Conservation (phyloP, 2,113 vertebrate species). For the Istiophorus platypterus region DNA sequence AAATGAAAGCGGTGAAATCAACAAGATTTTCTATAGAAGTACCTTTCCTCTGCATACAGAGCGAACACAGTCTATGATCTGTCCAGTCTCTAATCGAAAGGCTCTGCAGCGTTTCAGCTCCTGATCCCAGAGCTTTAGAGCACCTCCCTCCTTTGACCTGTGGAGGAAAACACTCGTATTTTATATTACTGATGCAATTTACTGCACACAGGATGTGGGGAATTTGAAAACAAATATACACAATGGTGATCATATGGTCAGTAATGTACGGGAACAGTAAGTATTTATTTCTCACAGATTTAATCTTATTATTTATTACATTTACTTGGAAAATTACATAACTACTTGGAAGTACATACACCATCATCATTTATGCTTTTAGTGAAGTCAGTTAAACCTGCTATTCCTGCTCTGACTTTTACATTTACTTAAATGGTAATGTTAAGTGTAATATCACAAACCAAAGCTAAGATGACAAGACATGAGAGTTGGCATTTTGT, state of each 20-base stretch:
- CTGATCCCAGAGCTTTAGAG: conserved; percentile 97
- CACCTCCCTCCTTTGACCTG: conserved; percentile 97
- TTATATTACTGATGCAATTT: neutral
- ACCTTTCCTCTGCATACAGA: conserved; percentile 97
- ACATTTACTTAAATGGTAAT: too few relatives aligned
- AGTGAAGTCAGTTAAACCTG: too few relatives aligned
- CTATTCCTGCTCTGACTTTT: too few relatives aligned
- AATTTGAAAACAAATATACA: neutral
- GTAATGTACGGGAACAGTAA: neutral
- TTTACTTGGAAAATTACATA: neutral
- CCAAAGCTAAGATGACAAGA: too few relatives aligned
- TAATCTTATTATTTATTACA: neutral
- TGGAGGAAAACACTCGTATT: conserved; percentile 20
- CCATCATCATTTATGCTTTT: too few relatives aligned
- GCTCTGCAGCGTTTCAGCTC: conserved; percentile 95
- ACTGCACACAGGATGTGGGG: neutral
- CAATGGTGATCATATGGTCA: neutral
- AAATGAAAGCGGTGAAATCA: neutral
- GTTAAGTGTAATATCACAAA: too few relatives aligned
- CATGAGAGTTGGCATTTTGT: too few relatives aligned
- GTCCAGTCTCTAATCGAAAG: conserved; percentile 94
- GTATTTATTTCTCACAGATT: neutral
- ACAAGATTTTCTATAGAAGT: neutral
- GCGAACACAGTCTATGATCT: conserved; percentile 92
- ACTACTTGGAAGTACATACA: too few relatives aligned